phyloP scores from a whole-genome alignment of 2,888 invertebrate genomes.

The Megastigmus dorsalis region DNA sequence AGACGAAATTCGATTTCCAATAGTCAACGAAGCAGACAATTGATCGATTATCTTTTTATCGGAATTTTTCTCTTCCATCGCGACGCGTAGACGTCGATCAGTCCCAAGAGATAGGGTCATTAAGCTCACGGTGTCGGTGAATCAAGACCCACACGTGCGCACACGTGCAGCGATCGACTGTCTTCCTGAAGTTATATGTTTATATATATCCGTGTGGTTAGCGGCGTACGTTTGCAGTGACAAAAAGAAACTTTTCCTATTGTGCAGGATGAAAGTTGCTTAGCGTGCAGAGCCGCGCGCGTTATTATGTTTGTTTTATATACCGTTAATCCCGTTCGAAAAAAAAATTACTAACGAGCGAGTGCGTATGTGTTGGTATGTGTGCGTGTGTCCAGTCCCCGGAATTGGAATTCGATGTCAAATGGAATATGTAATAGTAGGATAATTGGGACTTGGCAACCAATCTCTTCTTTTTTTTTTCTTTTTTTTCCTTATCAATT shows the following conservation, averaged over 20 bases:
- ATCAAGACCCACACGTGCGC: too few species aligned
- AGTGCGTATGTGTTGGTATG: neutral
- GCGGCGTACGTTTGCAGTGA: neutral
- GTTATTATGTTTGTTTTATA: neutral
- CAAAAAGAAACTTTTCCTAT: conserved; percentile 34
- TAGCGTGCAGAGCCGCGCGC: neutral
- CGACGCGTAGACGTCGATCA: too few species aligned
- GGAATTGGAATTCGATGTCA: conserved; percentile 11
- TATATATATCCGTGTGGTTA: too few species aligned
- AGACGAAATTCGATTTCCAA: too few species aligned
- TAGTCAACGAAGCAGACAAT: too few species aligned
- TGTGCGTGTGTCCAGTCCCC: too few species aligned
- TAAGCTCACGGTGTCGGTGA: too few species aligned
- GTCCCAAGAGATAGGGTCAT: too few species aligned
- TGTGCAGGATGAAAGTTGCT: conserved; percentile 34
- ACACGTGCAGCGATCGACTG: too few species aligned
- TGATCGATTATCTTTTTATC: too few species aligned
- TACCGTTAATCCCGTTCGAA: conserved; percentile 25
- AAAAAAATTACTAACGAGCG: conserved; percentile 21
- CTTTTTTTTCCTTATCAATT: neutral
- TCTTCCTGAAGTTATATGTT: too few species aligned
- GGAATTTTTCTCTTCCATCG: too few species aligned
- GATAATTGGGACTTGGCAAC: neutral
- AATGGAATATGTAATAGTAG: neutral
- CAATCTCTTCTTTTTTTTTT: neutral